phyloP scores from a whole-genome alignment of 2,113 vertebrate species.

The Toxotes chatareus region DNA sequence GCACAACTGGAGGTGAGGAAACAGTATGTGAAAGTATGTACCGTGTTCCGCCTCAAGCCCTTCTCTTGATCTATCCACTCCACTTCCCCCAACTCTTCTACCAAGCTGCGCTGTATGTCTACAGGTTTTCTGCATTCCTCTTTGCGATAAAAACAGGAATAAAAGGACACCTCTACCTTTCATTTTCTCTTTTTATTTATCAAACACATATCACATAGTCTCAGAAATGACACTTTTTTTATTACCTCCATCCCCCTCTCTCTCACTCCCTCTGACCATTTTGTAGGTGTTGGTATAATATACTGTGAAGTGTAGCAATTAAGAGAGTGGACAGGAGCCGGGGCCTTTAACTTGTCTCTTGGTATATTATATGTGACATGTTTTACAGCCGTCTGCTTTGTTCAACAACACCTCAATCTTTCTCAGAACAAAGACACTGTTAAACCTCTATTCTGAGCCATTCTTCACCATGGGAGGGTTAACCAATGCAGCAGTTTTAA shows the following conservation, averaged over 20 bases:
- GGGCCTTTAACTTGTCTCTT: conserved; percentile 56
- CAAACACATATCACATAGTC: conserved; percentile 42
- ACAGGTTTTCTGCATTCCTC: background rate
- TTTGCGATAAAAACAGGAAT: conserved; percentile 8
- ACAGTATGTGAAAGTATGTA: conserved; percentile 33
- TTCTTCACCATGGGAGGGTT: background rate
- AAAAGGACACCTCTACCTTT: conserved; percentile 12
- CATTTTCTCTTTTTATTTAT: conserved; percentile 27
- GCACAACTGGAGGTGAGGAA: conserved; percentile 48
- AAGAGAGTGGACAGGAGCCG: conserved; percentile 42
- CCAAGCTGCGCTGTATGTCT: background rate
- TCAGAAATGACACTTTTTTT: conserved; percentile 51
- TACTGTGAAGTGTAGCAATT: conserved; percentile 41
- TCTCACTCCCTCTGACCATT: conserved; percentile 20
- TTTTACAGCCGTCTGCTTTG: conserved; percentile 52
- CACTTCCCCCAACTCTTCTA: conserved; percentile 1
- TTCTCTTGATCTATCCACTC: conserved; percentile 47
- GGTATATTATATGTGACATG: conserved; percentile 43
- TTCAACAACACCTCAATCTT: conserved; percentile 38
- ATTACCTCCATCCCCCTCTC: conserved; percentile 27
- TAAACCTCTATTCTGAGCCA: conserved; percentile 11
- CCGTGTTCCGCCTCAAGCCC: conserved; percentile 50
- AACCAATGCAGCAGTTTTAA: background rate
- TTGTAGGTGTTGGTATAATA: conserved; percentile 51
- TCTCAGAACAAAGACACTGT: conserved; percentile 32